Evolutionary conservation across 2,888 invertebrate genomes (phyloP), one percentile per base, ranked within the genome.

Genomic region (Odontothrips loti): DNA sequence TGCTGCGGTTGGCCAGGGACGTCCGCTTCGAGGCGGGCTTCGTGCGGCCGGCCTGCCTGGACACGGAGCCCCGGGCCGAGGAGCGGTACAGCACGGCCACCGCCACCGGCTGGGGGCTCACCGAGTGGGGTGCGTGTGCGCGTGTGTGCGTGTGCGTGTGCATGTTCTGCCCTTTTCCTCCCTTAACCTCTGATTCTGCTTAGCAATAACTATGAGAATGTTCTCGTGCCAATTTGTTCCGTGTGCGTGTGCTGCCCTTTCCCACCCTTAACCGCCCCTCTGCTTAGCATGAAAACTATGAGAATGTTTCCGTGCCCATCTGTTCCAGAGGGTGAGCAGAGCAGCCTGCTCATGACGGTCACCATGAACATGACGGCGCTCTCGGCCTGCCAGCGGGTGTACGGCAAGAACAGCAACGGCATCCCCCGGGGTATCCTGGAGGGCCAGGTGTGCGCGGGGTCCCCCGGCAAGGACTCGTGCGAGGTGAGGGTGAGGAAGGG

Each of bases 381-480:
- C 29, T 79, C 51, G 17, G 27, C 12, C 48, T 83, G 83, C 79
- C 81, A 82, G 68, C 9, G 63, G 63, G 11, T 29, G 9, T 81
- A 82, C 80, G 68, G 23, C 58, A 68, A 11, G 34, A 43, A 4
- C 17, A 23, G 43, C 34, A 78, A 43, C 15, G 43, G 23, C n/a
- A 84, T 89, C 1, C 84, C 84, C n/a, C 84, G 85, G 8, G 90
- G 90, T 0, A 88, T 91, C 47, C 84, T 87, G 12, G 86, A 88
- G 0, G 87, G 85, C 12, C 85, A 91, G 58, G 79, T 81, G 17
- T 91, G 91, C 83, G 91, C 90, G 1, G 91, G 91, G 9, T 85
- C 87, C 82, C 83, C 83, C n/a, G 84, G 84, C 15, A 85, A 84
- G 80, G 85, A 85, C 63, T 84, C 85, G 0, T 85, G 85, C 80